phyloP scores from a whole-genome alignment of 30 jellyfish, hydroid and myxozoan species.

The Rhopilema esculentum region DNA sequence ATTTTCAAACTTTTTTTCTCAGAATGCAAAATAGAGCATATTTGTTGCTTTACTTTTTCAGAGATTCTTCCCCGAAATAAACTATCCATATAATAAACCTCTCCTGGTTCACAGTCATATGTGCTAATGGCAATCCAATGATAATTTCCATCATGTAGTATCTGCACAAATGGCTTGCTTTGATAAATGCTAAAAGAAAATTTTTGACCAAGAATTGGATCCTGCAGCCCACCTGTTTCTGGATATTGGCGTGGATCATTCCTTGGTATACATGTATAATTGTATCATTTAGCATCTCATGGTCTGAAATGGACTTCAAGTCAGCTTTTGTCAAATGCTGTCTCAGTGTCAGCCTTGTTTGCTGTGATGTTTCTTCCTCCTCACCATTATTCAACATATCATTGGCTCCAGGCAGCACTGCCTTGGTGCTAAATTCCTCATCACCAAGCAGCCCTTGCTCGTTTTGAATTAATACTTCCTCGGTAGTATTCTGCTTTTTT shows the following conservation, averaged over 20 bases:
- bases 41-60: conserved; percentile 25
- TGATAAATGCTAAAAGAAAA: not conserved
- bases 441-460: conserved; percentile 24
- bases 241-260: conserved; percentile 23
- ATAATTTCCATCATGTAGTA: conserved; percentile 32
- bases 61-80: conserved; percentile 19
- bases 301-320: conserved; percentile 27
- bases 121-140: conserved; percentile 65
- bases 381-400: not conserved
- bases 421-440: conserved; percentile 14
- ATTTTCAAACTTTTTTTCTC: not conserved
- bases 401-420: conserved; percentile 14
- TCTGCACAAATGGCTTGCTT: conserved; percentile 57
- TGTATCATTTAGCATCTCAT: conserved; percentile 29
- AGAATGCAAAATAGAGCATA: not conserved
- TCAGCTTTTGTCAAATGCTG: conserved; percentile 20
- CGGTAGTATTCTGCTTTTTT: conserved; percentile 11
- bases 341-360: conserved; percentile 1
- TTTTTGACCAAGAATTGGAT: conserved; percentile 31
- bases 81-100: conserved; percentile 29
- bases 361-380: conserved; percentile 15
- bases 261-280: conserved; percentile 17
- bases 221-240: conserved; percentile 41
- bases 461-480: conserved; percentile 17
- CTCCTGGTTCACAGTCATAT: conserved; percentile 34